Evolutionary conservation across 1,140 invertebrate genomes (phyloP).

Genomic region (Drosophila sturtevanti): DNA sequence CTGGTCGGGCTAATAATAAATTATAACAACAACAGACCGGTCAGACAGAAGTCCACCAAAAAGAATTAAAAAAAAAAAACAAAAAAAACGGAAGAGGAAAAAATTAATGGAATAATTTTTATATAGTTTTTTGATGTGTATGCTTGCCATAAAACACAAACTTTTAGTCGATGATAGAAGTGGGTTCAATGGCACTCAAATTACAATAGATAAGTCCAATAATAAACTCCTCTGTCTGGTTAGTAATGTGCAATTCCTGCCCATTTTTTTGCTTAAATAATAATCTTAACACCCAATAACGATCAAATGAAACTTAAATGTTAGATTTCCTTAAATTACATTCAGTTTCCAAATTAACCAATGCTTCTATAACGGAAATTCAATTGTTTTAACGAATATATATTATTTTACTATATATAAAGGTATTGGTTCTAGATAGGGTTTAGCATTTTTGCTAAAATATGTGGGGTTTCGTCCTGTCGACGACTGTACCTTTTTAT

Average conservation of each 20-base stretch:
- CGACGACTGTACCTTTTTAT: neutral
- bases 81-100: neutral
- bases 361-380: too few species aligned
- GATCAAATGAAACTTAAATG: too few species aligned
- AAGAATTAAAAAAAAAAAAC: neutral
- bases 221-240: too few species aligned
- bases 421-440: too few species aligned
- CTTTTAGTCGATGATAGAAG: neutral
- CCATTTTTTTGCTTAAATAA: too few species aligned
- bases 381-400: too few species aligned
- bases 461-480: neutral
- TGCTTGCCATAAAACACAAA: neutral
- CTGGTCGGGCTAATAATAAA: conserved; percentile 66
- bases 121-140: neutral
- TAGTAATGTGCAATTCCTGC: too few species aligned
- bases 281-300: too few species aligned
- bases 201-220: too few species aligned
- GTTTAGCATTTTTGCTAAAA: neutral
- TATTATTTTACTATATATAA: too few species aligned
- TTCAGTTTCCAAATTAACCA: too few species aligned
- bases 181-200: neutral
- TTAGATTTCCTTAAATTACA: too few species aligned
- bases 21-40: conserved; percentile 50
- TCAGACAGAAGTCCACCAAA: conserved; percentile 49
- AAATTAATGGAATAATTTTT: neutral